Percentiles rank a stretch among this genome's conserved stretches.
These are phyloP conservation scores for Callionymus lyra DNA, from an alignment of 2,113 vertebrate genomes.

Conservation along the genomic window DNA sequence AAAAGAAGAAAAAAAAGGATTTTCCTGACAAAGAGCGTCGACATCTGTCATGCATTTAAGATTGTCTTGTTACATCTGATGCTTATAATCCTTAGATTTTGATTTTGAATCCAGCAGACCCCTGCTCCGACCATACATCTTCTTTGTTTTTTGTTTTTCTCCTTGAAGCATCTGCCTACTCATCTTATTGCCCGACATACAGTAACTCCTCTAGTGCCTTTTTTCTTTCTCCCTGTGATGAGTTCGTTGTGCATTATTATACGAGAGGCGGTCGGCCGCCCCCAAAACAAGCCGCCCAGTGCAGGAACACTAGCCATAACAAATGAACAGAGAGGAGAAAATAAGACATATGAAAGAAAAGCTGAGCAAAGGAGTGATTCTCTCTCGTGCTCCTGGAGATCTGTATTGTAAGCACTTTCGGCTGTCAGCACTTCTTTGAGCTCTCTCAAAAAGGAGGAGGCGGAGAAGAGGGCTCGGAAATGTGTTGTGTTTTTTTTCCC, in stretches of 20 bases:
- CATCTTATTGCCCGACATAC: constrained; percentile 26
- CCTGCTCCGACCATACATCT: constrained; percentile 47
- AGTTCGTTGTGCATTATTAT: constrained; percentile 27
- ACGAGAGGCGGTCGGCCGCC: constrained; percentile 59
- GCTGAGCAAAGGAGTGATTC: constrained; percentile 69
- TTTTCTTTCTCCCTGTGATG: constrained; percentile 12
- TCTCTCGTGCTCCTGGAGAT: constrained; percentile 61
- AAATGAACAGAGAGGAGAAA: constrained; percentile 64
- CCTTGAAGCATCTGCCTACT: constrained; percentile 32
- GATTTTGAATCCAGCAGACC: constrained; percentile 49
- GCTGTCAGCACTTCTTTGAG: constrained; percentile 79
- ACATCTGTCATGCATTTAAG: constrained; percentile 58
- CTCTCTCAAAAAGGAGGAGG: constrained; percentile 57
- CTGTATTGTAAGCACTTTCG: constrained; percentile 76
- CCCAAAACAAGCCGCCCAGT: constrained; percentile 66
- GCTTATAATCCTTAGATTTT: constrained; percentile 46
- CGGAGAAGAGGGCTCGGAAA: constrained; percentile 66
- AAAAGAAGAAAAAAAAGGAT: too few species aligned
- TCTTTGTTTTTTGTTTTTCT: constrained; percentile 15
- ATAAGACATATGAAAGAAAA: constrained; percentile 70
- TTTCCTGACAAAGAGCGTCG: constrained; percentile 28
- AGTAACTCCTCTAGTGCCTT: too few species aligned
- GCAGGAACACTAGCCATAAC: constrained; percentile 68
- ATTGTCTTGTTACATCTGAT: constrained; percentile 56
- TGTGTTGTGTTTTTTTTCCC: constrained; percentile 80